Conservation (phyloP, 92 coral and sea anemone genomes). For the Scolanthus callimorphus region DNA sequence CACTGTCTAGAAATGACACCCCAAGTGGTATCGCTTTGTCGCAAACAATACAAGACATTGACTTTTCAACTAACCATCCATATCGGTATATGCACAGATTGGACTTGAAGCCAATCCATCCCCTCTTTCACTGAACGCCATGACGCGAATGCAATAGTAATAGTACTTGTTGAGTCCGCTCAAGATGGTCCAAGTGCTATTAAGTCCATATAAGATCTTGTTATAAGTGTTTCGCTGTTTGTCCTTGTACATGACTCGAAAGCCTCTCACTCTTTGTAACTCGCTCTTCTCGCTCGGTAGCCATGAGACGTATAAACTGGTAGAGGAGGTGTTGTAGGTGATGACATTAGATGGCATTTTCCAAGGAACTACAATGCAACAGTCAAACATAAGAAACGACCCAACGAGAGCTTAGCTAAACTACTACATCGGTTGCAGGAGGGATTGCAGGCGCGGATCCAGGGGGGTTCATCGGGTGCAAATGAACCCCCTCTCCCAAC, state of each 20-base stretch:
- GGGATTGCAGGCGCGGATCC: too few species aligned
- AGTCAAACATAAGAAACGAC: too few species aligned
- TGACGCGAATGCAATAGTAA: conserved; percentile 42
- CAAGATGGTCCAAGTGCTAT: conserved; percentile 17
- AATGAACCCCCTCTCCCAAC: too few species aligned
- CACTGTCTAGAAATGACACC: too few species aligned
- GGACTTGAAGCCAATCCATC: conserved; percentile 38
- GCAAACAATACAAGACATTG: too few species aligned
- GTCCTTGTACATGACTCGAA: conserved; percentile 29
- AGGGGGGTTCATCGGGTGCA: too few species aligned
- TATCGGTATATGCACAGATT: conserved; percentile 36
- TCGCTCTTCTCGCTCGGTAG: conserved; percentile 17
- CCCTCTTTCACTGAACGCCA: conserved; percentile 39
- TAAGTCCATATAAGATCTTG: conserved; percentile 19
- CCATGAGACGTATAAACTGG: conserved; percentile 45
- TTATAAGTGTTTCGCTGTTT: conserved; percentile 15
- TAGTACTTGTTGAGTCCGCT: conserved; percentile 19
- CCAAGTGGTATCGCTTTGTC: too few species aligned
- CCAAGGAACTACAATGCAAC: conserved; percentile 29
- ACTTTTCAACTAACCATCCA: conserved; percentile 42
- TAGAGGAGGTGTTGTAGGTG: conserved; percentile 27
- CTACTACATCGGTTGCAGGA: too few species aligned
- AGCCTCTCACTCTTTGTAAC: conserved; percentile 28
- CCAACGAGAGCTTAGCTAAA: too few species aligned
- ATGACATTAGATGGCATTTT: conserved; percentile 12